phyloP scores from a whole-genome alignment of 2,113 vertebrate species.

The Equus quagga region DNA sequence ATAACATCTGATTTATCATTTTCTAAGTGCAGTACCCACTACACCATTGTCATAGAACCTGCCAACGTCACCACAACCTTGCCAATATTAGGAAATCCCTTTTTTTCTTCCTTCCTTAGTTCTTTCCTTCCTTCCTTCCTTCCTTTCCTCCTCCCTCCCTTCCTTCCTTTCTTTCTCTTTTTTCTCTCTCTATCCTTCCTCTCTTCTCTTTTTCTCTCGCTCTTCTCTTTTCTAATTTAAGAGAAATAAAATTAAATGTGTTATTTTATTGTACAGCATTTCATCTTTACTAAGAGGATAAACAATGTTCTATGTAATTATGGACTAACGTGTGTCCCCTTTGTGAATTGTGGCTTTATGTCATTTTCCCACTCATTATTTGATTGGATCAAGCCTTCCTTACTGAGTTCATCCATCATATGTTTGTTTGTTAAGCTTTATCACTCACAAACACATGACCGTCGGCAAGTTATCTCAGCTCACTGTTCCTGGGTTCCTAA shows the following conservation, averaged over 20 bases:
- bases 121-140: not conserved
- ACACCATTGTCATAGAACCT: not conserved
- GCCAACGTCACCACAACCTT: not conserved
- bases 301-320: not conserved
- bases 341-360: not conserved
- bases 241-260: not conserved
- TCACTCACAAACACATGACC: not conserved
- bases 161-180: no score
- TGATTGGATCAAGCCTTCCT: not conserved
- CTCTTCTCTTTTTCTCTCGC: rapidly evolving
- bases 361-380: not conserved
- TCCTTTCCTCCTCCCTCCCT: no score
- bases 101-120: rapidly evolving
- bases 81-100: not conserved
- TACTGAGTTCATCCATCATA: not conserved
- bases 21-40: not conserved
- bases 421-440: not conserved
- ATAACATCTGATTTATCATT: not conserved
- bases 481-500: not conserved
- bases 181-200: no score
- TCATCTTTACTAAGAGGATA: not conserved
- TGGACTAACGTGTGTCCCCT: not conserved
- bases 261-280: not conserved
- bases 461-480: not conserved
- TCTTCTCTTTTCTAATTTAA: not conserved